Evolutionary conservation across 2,797 vertebrate species (phyloP).

Genomic region (Ambastaia sidthimunki): DNA sequence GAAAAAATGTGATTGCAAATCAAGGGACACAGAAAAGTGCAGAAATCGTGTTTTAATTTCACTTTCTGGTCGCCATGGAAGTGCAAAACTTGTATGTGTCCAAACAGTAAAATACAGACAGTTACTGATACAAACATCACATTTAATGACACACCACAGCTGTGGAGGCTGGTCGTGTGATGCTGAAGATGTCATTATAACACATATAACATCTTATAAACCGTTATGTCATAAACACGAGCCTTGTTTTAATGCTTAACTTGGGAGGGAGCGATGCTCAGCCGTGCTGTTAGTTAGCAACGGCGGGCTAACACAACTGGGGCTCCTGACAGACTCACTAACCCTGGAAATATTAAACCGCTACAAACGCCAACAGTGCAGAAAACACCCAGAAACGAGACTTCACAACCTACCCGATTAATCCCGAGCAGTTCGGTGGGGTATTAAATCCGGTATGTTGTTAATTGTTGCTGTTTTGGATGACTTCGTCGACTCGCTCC

Average conservation of each 20-base stretch:
- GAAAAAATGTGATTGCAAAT: too few relatives aligned
- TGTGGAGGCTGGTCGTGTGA: neutral
- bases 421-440: neutral
- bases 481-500: constrained; percentile 12
- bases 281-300: constrained; percentile 29
- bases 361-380: neutral
- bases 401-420: constrained; percentile 2
- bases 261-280: constrained; percentile 21
- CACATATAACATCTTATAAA: neutral
- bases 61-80: too few relatives aligned
- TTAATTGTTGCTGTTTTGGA: neutral
- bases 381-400: neutral
- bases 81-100: too few relatives aligned
- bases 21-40: too few relatives aligned
- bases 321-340: constrained; percentile 13
- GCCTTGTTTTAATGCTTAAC: neutral
- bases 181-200: neutral
- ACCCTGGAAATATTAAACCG: neutral
- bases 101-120: too few relatives aligned
- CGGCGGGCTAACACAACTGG: constrained; percentile 48
- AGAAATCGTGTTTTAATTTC: too few relatives aligned
- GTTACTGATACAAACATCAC: too few relatives aligned
- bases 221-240: neutral
- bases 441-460: neutral
- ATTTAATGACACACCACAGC: neutral